phyloP scores from a whole-genome alignment of 2,797 vertebrate species.

The Podarcis siculus region DNA sequence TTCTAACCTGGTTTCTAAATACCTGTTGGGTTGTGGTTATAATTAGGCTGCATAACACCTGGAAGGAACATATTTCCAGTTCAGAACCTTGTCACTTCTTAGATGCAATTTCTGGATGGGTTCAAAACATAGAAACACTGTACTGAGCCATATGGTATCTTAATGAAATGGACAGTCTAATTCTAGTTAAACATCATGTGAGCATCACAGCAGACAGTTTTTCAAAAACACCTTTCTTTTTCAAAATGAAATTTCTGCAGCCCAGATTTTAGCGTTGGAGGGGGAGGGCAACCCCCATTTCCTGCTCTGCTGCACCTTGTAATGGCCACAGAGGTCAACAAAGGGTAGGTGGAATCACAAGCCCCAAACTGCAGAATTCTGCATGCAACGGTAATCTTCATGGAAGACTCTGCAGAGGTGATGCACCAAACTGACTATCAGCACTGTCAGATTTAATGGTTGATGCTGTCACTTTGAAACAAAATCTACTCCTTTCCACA shows the following conservation, averaged over 20 bases:
- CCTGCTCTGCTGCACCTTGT: neutral
- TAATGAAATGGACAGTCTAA: neutral
- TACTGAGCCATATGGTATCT: neutral
- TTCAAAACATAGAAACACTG: neutral
- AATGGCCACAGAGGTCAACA: neutral
- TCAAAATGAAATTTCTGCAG: neutral
- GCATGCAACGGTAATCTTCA: neutral
- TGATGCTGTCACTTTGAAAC: neutral
- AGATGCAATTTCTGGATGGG: neutral
- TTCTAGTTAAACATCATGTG: neutral
- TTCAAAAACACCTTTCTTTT: slow-evolving; percentile 1
- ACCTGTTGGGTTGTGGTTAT: neutral
- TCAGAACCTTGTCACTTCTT: neutral
- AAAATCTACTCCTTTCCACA: neutral
- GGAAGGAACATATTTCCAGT: neutral
- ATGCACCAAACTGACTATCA: neutral
- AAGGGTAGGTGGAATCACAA: neutral
- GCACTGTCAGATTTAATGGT: neutral
- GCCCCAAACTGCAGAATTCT: neutral
- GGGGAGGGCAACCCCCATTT: neutral
- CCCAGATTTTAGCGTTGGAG: neutral
- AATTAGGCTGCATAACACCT: neutral
- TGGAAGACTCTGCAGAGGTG: neutral
- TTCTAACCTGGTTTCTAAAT: neutral
- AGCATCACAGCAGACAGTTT: neutral